Evolutionary conservation across 2,797 vertebrate species (phyloP).

Genomic region (Enteromius thamalakanensis): DNA sequence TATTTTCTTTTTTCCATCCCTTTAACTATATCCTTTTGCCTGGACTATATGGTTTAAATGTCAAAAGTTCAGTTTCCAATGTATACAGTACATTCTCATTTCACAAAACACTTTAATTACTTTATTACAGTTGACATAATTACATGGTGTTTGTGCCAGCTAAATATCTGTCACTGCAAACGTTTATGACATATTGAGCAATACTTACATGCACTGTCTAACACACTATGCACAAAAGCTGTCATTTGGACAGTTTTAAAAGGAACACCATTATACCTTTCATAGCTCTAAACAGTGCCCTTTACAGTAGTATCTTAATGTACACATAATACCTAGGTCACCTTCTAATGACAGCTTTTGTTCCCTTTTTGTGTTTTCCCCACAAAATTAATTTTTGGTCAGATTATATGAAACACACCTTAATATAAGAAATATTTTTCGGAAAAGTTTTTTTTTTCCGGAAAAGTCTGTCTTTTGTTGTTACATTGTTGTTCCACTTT

Average conservation of each 20-base stretch:
- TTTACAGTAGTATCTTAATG: neutral
- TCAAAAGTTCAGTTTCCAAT: neutral
- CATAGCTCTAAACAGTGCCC: neutral
- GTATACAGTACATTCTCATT: neutral
- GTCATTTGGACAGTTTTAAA: neutral
- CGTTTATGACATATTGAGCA: neutral
- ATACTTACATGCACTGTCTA: neutral
- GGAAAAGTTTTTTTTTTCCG: neutral
- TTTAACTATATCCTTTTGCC: neutral
- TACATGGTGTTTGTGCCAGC: neutral
- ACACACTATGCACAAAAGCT: neutral
- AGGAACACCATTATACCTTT: neutral
- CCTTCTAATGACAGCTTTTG: too few species aligned
- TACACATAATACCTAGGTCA: neutral
- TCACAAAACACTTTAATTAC: neutral
- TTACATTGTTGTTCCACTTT: neutral
- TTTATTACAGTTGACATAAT: neutral
- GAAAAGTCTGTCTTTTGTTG: neutral
- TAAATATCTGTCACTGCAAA: neutral
- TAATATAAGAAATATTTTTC: neutral
- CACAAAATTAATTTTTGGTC: neutral
- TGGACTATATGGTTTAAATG: neutral
- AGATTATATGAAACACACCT: neutral
- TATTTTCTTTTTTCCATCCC: neutral
- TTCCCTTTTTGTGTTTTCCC: too few species aligned